Percentiles rank a stretch among this genome's conserved stretches.
Evolutionary conservation across 1,140 invertebrate genomes (phyloP).

Genomic region (Drosophila jambulina): DNA sequence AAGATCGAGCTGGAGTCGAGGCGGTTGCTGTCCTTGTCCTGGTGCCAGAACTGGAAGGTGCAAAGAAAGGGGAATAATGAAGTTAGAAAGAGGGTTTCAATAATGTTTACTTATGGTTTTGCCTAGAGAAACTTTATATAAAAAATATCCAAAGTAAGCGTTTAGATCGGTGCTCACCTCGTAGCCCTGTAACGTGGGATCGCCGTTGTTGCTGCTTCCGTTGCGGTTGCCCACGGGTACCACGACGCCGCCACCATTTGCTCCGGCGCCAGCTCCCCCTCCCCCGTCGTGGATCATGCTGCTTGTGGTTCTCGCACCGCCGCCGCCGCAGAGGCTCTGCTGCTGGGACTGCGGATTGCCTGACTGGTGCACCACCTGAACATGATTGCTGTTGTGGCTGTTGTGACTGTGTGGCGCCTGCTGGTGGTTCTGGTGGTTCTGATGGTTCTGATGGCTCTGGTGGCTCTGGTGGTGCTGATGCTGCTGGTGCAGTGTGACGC

Average conservation of each 20-base stretch:
- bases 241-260: constrained; percentile 47
- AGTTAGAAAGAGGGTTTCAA: background rate
- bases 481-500: constrained; percentile 53
- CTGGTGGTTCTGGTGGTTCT: constrained; percentile 45
- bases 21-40: constrained; percentile 88
- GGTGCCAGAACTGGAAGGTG: constrained; percentile 88
- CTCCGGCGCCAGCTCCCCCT: constrained; percentile 20
- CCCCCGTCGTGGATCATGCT: constrained; percentile 76
- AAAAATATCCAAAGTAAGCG: background rate
- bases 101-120: no score
- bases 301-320: constrained; percentile 56
- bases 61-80: background rate
- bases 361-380: constrained; percentile 53
- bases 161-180: constrained; percentile 51
- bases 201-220: constrained; percentile 68
- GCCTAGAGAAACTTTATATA: background rate
- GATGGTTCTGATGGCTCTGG: constrained; percentile 47
- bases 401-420: constrained; percentile 64
- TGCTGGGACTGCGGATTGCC: constrained; percentile 47
- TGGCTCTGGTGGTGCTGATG: constrained; percentile 38
- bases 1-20: constrained; percentile 89
- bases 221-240: constrained; percentile 71
- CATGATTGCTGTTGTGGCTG: constrained; percentile 40
- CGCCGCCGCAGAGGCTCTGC: constrained; percentile 51
- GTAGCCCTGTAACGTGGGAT: constrained; percentile 83